A percentile compares a stretch with the other conserved stretches of the same genome.
These are phyloP conservation scores for Henricia sp. DNA, from an alignment of 53 echinoderm and acorn worm species.

Conservation along the genomic window DNA sequence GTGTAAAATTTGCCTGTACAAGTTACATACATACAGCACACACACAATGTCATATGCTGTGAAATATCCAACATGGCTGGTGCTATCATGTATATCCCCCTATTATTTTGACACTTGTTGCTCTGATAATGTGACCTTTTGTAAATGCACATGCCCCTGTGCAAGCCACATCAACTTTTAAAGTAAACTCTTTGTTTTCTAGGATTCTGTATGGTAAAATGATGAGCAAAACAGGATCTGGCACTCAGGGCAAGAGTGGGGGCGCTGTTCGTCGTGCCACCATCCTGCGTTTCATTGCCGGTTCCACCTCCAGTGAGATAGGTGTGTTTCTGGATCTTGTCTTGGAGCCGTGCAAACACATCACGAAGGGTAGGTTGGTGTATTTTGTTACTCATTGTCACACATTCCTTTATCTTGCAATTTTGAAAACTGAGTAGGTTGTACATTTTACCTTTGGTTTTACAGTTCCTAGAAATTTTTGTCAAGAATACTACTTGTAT, in stretches of 20 bases:
- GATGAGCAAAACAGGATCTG: conserved; percentile 91
- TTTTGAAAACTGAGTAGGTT: neutral
- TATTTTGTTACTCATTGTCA: neutral
- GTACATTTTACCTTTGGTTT: too few species aligned
- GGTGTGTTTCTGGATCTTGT: conserved; percentile 88
- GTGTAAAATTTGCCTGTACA: too few species aligned
- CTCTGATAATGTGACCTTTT: too few species aligned
- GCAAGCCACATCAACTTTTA: too few species aligned
- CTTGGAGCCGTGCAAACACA: conserved; percentile 72
- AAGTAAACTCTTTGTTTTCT: neutral
- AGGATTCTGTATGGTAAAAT: conserved; percentile 97
- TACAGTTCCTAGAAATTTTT: neutral
- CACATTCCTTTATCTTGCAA: neutral
- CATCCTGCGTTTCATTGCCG: conserved; percentile 89
- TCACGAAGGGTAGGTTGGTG: conserved; percentile 64
- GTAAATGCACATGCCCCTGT: too few species aligned
- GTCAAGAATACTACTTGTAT: too few species aligned
- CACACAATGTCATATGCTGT: too few species aligned
- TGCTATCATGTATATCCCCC: too few species aligned
- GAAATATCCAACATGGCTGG: too few species aligned
- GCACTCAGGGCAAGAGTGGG: conserved; percentile 88
- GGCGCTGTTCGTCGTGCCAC: conserved; percentile 71
- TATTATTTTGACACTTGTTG: too few species aligned
- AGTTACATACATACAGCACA: too few species aligned
- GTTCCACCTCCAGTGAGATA: conserved; percentile 78